Evolutionary conservation across 2,797 vertebrate species (phyloP), one percentile per base, ranked within the genome.

Genomic region (Pseudochromis fuscus): DNA sequence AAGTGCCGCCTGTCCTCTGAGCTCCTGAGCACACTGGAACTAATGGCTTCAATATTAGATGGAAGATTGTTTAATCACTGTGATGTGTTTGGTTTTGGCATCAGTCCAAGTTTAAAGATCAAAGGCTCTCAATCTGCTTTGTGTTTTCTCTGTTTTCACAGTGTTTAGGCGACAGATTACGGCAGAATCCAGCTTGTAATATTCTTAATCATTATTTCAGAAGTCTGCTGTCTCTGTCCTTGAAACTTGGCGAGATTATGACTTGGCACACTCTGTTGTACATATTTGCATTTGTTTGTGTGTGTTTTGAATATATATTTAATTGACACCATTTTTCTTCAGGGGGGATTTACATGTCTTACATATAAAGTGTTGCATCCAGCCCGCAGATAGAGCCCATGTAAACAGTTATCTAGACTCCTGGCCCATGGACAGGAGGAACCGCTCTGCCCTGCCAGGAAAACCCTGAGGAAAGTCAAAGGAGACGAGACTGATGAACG

Each of bases 231-330:
- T 77, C 27, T 62, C 42, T 45, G 77, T 69, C 85, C 81, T 87
- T 86, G 75, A 81, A 81, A 77, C 61, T 74, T 87, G 85, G 72
- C 82, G 24, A 65, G 50, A 79, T 40, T 23, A 44, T 28, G 11
- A 40, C 64, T 75, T 82, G 81, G 76, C 72, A 72, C 65, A 61
- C 42, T 58, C 24, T 28, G 4, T 49, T 37, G 53, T 67, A 40
- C 6, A 1, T 56, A 45, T 72, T 58, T 40, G 31, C 37, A 74
- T 71, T 88, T 86, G 51, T 75, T 50, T 61, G 40, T 28, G 66
- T 70, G 68, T 73, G 70, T 40, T 49, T 40, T 62, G 73, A 82
- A 77, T 78, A 48, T 78, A 48, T 70, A 62, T 63, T 68, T 61
- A 56, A 72, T 63, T 59, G 27, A 59, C 1, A 5, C 12, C 3